Percentiles rank a stretch among this genome's conserved stretches.
phyloP scores from a whole-genome alignment of 35 echinoderm and acorn worm species.

The Ophiothrix spiculata region DNA sequence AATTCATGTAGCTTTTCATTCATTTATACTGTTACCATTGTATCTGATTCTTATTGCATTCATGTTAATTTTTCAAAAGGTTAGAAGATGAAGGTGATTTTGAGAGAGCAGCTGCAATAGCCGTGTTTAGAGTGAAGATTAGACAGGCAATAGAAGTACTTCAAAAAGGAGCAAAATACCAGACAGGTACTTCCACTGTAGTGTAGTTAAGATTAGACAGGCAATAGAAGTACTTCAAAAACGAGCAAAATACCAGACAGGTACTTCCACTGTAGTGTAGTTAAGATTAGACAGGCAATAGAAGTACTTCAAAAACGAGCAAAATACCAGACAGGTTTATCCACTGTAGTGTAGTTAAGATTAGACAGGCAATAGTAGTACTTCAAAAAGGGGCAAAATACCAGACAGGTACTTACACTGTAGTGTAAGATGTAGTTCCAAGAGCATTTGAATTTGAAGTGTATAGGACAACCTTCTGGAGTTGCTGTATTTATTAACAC shows the following conservation, averaged over 20 bases:
- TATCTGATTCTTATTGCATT: not conserved
- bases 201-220: conserved; percentile 73
- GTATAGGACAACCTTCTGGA: too few species aligned
- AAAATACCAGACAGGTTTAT: conserved; percentile 1
- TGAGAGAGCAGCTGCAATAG: conserved; percentile 87
- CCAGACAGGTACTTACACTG: conserved; percentile 1
- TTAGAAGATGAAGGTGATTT: conserved; percentile 63
- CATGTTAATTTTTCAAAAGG: conserved; percentile 28
- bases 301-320: conserved; percentile 82
- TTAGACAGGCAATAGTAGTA: conserved; percentile 84
- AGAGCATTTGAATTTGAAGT: too few species aligned
- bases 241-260: conserved; percentile 37
- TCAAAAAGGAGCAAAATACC: conserved; percentile 56
- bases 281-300: conserved; percentile 82
- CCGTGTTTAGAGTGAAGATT: conserved; percentile 77
- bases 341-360: too few species aligned
- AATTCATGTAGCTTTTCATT: too few species aligned
- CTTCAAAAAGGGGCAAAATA: conserved; percentile 67
- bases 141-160: conserved; percentile 88
- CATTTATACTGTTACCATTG: too few species aligned
- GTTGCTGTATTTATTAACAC: too few species aligned
- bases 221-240: conserved; percentile 87
- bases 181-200: conserved; percentile 10
- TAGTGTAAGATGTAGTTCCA: too few species aligned
- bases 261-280: too few species aligned